Evolutionary conservation across 1,140 invertebrate genomes (phyloP), one percentile per base, ranked within the genome.

Genomic region (Nephotettix cincticeps): DNA sequence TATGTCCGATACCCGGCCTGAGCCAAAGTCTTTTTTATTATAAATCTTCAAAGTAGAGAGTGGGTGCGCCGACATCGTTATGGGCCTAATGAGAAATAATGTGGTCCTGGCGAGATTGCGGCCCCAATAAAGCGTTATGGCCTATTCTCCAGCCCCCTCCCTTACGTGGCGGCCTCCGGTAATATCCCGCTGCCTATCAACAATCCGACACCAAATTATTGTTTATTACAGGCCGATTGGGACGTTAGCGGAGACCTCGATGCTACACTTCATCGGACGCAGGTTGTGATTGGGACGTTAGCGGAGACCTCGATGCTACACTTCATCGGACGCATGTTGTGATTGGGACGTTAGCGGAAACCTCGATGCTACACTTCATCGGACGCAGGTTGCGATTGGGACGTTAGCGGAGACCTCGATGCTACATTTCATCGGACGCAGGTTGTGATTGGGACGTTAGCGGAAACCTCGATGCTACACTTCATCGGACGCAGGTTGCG

Each of bases 1-100:
- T 72, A 72, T 69, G 71, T 72, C 68, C 71, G 68, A 72, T 72
- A 72, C 28, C 45, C 21, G 36, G n/a, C 30, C 21, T 17, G 30
- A 54, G 45, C 67, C 68, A 69, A 72, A 69, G 68, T 72, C 71
- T 72, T 72, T 72, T 72, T 72, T 72, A 69, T 72, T 72, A 72
- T 69, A 72, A 69, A 72, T 69, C 71, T 45, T 43, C 58, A 71
- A 71, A 71, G 43, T 71, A 70, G 69, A 64, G 56, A 64, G 63
- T 43, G 58, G 32, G 58, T 21, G 45, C 3, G 58, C 19, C 47
- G 32, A 32, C 56, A 58, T 70, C 32, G 54, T 67, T 67, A 67
- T 43, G 40, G 40, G 36, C 36, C 58, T 71, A 71, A 71, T 71
- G 69, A 71, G 61, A 71, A 71, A 23, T 70, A 58, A 70, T 70